Percentiles rank a stretch among this genome's conserved stretches.
These are phyloP conservation scores for Myzus persicae DNA, from an alignment of 1,140 invertebrate species.

Conservation along the genomic window DNA sequence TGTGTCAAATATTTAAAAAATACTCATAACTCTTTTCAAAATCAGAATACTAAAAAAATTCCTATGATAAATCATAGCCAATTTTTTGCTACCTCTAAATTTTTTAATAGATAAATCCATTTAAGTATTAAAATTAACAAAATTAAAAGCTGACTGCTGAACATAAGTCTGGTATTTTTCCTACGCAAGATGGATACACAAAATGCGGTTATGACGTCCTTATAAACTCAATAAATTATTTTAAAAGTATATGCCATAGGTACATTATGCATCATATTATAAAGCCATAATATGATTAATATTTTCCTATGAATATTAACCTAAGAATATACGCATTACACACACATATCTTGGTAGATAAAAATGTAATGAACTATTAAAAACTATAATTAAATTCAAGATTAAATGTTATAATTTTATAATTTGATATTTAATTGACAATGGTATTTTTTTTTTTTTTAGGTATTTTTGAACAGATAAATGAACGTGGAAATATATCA, in stretches of 20 bases:
- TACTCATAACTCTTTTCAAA: neutral
- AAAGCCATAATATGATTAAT: neutral
- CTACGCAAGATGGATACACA: neutral
- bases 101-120: neutral
- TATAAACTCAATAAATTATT: neutral
- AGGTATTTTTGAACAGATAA: neutral
- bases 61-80: neutral
- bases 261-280: neutral
- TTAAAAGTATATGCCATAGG: neutral
- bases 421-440: neutral
- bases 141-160: neutral
- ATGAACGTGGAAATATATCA: neutral
- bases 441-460: conserved; percentile 13
- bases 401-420: neutral
- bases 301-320: too few relatives aligned
- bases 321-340: neutral
- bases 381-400: neutral
- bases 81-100: neutral
- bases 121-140: neutral
- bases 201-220: neutral
- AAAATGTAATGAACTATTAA: neutral
- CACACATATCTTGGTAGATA: neutral
- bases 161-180: neutral
- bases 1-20: neutral
- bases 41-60: neutral